phyloP scores from a whole-genome alignment of 1,140 invertebrate species.

The Bombus superbus region DNA sequence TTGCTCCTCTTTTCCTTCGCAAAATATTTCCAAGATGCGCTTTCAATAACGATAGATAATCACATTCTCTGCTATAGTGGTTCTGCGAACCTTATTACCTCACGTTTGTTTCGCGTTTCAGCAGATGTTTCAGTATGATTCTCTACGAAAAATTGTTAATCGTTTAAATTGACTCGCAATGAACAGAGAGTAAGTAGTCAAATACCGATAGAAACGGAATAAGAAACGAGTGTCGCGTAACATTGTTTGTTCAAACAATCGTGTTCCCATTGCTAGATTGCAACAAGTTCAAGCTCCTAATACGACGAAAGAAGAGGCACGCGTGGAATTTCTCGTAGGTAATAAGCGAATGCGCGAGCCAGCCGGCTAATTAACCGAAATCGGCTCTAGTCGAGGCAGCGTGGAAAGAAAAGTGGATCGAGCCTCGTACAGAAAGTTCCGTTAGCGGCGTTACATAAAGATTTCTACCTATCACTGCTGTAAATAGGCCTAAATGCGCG shows the following conservation, averaged over 20 bases:
- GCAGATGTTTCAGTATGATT: too few species aligned
- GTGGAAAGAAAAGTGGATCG: slow-evolving; percentile 20
- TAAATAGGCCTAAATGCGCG: slow-evolving; percentile 38
- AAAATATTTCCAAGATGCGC: background rate
- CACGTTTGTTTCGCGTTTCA: too few species aligned
- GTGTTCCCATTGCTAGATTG: background rate
- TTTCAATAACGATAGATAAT: too few species aligned
- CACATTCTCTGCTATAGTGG: too few species aligned
- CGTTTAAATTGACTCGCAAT: background rate
- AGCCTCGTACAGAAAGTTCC: slow-evolving; percentile 27
- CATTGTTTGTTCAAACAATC: background rate
- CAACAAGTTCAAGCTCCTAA: background rate
- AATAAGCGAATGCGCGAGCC: background rate
- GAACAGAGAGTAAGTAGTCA: background rate
- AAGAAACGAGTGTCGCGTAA: too few species aligned
- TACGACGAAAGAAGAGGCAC: background rate
- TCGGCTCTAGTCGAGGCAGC: slow-evolving; percentile 25
- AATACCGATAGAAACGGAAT: too few species aligned
- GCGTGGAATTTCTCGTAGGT: slow-evolving; percentile 14
- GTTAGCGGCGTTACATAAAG: slow-evolving; percentile 37
- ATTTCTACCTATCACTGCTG: slow-evolving; percentile 43
- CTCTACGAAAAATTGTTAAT: too few species aligned
- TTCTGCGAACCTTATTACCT: too few species aligned
- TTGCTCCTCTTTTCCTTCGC: background rate
- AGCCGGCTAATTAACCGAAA: slow-evolving; percentile 35